A percentile compares a stretch with the other conserved stretches of the same genome.
Evolutionary conservation across 92 coral and sea anemone species (phyloP).

Genomic region (Anthopleura xanthogrammica): DNA sequence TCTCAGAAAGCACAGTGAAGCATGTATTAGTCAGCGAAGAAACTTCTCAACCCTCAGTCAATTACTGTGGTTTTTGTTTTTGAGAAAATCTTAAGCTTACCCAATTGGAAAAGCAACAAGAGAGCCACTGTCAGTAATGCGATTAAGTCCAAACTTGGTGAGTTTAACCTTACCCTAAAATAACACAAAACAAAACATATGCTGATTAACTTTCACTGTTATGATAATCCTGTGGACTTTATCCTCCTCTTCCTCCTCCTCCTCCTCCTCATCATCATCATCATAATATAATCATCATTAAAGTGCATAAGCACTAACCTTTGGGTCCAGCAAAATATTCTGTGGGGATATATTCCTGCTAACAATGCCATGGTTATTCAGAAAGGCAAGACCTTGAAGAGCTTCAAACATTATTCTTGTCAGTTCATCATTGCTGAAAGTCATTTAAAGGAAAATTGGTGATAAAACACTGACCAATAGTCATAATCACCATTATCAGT

Average conservation of each 20-base stretch:
- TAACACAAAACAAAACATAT: neutral
- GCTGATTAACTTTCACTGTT: too few species aligned
- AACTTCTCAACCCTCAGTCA: too few species aligned
- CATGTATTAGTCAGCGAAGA: too few species aligned
- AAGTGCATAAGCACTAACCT: conserved; percentile 34
- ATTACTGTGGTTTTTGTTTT: too few species aligned
- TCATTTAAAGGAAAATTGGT: neutral
- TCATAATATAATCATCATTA: too few species aligned
- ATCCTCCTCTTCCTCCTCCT: too few species aligned
- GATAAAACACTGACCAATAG: neutral
- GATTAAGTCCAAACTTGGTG: conserved; percentile 79
- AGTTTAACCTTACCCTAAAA: conserved; percentile 80
- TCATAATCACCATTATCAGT: too few species aligned
- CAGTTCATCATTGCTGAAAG: conserved; percentile 59
- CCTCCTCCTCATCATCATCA: too few species aligned
- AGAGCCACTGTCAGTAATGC: conserved; percentile 88
- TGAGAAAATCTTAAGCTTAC: conserved; percentile 38
- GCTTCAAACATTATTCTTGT: conserved; percentile 73
- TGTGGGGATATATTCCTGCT: conserved; percentile 80
- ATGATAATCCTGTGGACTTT: too few species aligned
- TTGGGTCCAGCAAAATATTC: conserved; percentile 65
- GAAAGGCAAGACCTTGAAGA: conserved; percentile 70
- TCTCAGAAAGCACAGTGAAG: too few species aligned
- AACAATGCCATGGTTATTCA: conserved; percentile 77
- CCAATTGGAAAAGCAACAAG: conserved; percentile 91